Conservation (phyloP, 2,888 invertebrate genomes). For the Oeneis ivallda region DNA sequence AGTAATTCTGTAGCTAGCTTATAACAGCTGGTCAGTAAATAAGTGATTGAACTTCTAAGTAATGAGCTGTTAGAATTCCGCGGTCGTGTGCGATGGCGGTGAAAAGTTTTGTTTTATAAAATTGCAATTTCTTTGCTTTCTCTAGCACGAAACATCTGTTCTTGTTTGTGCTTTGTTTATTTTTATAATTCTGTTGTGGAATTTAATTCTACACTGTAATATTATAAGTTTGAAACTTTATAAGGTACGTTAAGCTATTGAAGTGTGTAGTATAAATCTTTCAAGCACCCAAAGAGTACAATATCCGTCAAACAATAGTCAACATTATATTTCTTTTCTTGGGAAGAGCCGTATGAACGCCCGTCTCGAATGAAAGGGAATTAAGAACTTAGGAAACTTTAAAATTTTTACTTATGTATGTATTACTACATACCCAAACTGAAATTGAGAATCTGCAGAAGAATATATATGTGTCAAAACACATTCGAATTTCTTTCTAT, state of each 20-base stretch:
- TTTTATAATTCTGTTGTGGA: constrained; percentile 17
- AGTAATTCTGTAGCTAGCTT: background rate
- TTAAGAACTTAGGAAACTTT: no score
- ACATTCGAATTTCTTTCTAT: no score
- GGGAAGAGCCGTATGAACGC: no score
- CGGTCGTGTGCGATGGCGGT: constrained; percentile 18
- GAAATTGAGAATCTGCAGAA: no score
- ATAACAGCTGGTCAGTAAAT: constrained; percentile 17
- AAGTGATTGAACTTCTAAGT: constrained; percentile 23
- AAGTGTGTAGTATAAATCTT: background rate
- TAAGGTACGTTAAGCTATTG: background rate
- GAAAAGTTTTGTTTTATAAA: constrained; percentile 26
- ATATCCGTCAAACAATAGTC: no score
- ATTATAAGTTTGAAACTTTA: constrained; percentile 19
- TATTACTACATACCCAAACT: no score
- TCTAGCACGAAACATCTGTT: constrained; percentile 27
- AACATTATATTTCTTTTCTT: no score
- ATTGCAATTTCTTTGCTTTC: constrained; percentile 30
- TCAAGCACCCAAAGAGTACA: background rate
- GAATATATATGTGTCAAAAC: no score
- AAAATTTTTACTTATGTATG: no score
- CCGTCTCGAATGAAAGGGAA: no score
- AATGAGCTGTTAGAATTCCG: constrained; percentile 33
- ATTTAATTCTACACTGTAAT: constrained; percentile 13
- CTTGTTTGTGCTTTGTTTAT: constrained; percentile 25